Conservation (phyloP, 2,888 invertebrate species). For the Eumacrocentrus americanus region DNA sequence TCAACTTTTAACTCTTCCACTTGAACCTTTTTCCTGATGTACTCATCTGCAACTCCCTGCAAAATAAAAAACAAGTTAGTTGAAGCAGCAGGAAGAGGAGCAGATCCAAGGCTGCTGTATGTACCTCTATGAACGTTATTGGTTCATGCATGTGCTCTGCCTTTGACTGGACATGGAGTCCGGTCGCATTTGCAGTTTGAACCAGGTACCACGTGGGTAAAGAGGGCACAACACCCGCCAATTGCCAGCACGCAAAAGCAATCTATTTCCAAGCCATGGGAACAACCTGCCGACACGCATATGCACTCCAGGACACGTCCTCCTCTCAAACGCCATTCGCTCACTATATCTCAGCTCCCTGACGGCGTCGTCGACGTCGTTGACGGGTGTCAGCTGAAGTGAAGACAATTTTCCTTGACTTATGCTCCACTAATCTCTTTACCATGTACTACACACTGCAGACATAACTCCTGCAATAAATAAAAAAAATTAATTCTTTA, state of each 20-base stretch:
- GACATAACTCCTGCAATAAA: neutral
- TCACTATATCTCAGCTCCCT: slow-evolving; percentile 5
- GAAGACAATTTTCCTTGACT: neutral
- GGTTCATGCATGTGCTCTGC: no score
- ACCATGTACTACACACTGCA: no score
- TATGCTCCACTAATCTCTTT: neutral
- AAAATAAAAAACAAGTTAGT: no score
- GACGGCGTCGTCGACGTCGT: neutral
- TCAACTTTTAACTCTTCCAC: no score
- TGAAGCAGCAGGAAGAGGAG: no score
- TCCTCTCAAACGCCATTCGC: neutral
- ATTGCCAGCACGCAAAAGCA: slow-evolving; percentile 31
- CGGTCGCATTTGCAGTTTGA: no score
- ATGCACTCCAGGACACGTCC: slow-evolving; percentile 8
- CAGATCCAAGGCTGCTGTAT: no score
- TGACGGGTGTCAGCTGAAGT: slow-evolving; percentile 5
- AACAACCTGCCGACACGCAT: slow-evolving; percentile 26
- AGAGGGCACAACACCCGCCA: slow-evolving; percentile 13
- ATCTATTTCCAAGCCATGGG: slow-evolving; percentile 31
- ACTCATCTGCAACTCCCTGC: no score
- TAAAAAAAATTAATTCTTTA: neutral
- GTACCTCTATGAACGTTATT: no score
- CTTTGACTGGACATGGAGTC: no score
- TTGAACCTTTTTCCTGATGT: no score
- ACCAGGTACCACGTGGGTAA: no score